Evolutionary conservation across 2,888 invertebrate species (phyloP), one percentile per base, ranked within the genome.

Genomic region (Andrena marginata): DNA sequence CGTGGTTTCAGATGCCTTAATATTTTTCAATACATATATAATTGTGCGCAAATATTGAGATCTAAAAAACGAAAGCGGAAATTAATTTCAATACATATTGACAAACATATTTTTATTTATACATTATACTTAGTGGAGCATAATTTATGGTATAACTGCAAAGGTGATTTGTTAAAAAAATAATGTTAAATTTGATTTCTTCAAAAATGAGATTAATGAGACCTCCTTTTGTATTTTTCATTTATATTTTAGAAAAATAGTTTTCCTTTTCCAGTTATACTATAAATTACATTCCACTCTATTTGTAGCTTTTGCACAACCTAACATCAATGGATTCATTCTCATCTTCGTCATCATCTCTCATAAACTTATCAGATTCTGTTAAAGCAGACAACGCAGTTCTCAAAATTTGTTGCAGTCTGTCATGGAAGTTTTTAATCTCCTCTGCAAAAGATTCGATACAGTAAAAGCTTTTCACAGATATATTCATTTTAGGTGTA

Each of bases 361-460:
- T 91, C 35, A 95, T 88, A 82, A 91, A 90, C 26, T 88, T 89
- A 92, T 95, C 87, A 81, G 92, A 87, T 91, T 95, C 93, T 64
- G 96, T 93, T 86, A 95, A 93, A 85, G 93, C 90, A 51, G 95
- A 92, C 85, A 81, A 74, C n/a, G 85, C 77, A 68, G 86, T 80
- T 23, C 85, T 68, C 33, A 94, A 77, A 81, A 92, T 91, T 70
- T 84, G 75, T 76, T 88, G 78, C n/a, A 93, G 84, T 42, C 89
- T 83, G 35, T 90, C 85, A 16, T 93, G 85, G 20, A 93, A 89
- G 84, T 89, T 89, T 29, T 82, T 82, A 31, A 64, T 60, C 20
- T 85, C 86, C 77, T 90, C 93, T 94, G 75, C 3, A 91, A 91
- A 83, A 79, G 48, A 35, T 16, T 59, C n/a, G 35, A 51, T 59